phyloP scores from a whole-genome alignment of 2,113 vertebrate species.

The Alligator mississippiensis region DNA sequence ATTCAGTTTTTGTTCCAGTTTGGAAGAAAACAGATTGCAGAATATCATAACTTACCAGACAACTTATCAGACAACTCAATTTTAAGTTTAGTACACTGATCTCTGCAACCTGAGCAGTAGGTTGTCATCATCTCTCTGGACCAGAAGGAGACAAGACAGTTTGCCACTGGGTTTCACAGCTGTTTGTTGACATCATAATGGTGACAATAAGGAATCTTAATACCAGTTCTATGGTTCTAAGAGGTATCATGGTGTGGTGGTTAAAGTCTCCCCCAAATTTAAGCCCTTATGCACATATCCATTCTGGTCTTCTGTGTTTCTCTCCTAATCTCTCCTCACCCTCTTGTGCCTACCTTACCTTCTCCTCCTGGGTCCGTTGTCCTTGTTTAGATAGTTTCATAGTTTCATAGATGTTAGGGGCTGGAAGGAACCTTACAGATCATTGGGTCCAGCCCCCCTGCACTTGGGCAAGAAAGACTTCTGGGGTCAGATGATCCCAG shows the following conservation, averaged over 20 bases:
- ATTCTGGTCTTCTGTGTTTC: too few species aligned
- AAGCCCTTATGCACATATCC: neutral
- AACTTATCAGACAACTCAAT: neutral
- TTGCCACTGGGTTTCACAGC: conserved; percentile 20
- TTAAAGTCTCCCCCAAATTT: accelerated
- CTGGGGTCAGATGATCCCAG: too few species aligned
- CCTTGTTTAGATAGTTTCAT: too few species aligned
- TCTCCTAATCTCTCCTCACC: neutral
- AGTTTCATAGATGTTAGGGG: too few species aligned
- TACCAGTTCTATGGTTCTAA: neutral
- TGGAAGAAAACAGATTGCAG: accelerated
- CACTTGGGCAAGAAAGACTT: too few species aligned
- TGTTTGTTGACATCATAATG: neutral
- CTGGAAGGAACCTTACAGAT: too few species aligned
- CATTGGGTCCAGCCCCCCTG: too few species aligned
- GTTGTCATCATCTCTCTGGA: neutral
- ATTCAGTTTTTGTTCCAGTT: neutral
- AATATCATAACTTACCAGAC: neutral
- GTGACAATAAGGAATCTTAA: neutral
- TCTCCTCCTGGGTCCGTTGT: neutral
- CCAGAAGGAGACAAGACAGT: neutral
- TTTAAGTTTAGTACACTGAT: neutral
- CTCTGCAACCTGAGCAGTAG: neutral
- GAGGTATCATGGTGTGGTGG: neutral
- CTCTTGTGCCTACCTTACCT: neutral